Percentiles rank a stretch among this genome's conserved stretches.
Evolutionary conservation across 2,888 invertebrate species (phyloP).

Genomic region (Heliconius charithonia): DNA sequence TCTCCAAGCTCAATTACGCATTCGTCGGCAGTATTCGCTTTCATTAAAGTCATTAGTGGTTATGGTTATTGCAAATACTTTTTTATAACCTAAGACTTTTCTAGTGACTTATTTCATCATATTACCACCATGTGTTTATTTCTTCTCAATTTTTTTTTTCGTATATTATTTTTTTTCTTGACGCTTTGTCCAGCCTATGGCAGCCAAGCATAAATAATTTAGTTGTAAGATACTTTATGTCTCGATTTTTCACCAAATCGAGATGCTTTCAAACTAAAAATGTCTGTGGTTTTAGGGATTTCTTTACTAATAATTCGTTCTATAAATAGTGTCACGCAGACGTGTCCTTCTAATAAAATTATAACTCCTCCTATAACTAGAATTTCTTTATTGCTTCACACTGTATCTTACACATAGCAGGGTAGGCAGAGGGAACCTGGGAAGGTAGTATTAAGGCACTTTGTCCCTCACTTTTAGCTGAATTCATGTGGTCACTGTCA

Average conservation of each 20-base stretch:
- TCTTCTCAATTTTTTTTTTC: background rate
- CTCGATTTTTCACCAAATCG: too few relatives aligned
- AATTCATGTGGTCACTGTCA: too few relatives aligned
- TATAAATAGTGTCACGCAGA: background rate
- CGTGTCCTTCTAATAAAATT: background rate
- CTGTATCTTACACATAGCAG: too few relatives aligned
- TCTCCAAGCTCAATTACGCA: constrained; percentile 47
- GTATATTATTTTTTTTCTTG: too few relatives aligned
- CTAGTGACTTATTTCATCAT: constrained; percentile 14
- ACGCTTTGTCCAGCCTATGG: background rate
- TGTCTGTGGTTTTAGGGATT: background rate
- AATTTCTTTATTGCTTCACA: too few relatives aligned
- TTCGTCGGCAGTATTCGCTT: constrained; percentile 55
- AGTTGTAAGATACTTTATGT: too few relatives aligned
- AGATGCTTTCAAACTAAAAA: too few relatives aligned
- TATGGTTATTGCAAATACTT: constrained; percentile 48
- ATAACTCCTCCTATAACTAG: too few relatives aligned
- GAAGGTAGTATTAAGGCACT: too few relatives aligned
- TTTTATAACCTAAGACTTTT: constrained; percentile 50
- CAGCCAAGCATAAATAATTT: too few relatives aligned
- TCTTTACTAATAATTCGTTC: background rate
- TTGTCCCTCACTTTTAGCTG: too few relatives aligned
- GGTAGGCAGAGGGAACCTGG: too few relatives aligned
- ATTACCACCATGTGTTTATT: background rate
- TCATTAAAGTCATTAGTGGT: constrained; percentile 53